Percentiles rank a stretch among this genome's conserved stretches.
Conservation (phyloP, 2,888 invertebrate genomes). For the Lithosia quadra region DNA sequence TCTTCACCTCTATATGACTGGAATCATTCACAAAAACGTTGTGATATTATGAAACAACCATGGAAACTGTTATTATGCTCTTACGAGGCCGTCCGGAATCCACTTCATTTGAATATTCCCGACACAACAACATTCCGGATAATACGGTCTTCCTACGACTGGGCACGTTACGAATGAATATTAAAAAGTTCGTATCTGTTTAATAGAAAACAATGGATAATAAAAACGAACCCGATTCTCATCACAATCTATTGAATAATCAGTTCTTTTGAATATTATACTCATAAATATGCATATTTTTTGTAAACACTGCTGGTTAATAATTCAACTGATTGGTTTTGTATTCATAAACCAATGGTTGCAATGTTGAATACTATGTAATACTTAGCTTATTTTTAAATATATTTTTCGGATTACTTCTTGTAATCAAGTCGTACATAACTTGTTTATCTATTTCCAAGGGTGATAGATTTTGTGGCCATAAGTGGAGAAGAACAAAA, state of each 20-base stretch:
- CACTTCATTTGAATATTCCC: constrained; percentile 68
- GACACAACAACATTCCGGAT: constrained; percentile 58
- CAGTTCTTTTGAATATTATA: background rate
- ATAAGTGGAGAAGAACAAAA: too few species aligned
- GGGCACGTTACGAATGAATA: constrained; percentile 62
- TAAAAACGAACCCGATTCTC: background rate
- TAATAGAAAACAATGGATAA: constrained; percentile 26
- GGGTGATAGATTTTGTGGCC: too few species aligned
- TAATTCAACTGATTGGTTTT: background rate
- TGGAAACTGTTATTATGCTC: background rate
- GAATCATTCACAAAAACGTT: background rate
- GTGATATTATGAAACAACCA: background rate
- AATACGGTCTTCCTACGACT: constrained; percentile 58
- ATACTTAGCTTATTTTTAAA: too few species aligned
- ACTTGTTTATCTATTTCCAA: background rate
- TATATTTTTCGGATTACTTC: too few species aligned
- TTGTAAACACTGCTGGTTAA: background rate
- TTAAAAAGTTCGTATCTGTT: constrained; percentile 33
- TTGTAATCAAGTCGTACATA: background rate
- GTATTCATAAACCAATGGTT: background rate
- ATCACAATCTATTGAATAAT: constrained; percentile 2
- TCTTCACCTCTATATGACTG: background rate
- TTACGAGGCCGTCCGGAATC: constrained; percentile 33
- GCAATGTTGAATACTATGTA: too few species aligned
- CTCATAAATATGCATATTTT: background rate